Percentiles rank a stretch among this genome's conserved stretches.
phyloP scores from a whole-genome alignment of 2,888 invertebrate genomes.

The Erebia palarica region DNA sequence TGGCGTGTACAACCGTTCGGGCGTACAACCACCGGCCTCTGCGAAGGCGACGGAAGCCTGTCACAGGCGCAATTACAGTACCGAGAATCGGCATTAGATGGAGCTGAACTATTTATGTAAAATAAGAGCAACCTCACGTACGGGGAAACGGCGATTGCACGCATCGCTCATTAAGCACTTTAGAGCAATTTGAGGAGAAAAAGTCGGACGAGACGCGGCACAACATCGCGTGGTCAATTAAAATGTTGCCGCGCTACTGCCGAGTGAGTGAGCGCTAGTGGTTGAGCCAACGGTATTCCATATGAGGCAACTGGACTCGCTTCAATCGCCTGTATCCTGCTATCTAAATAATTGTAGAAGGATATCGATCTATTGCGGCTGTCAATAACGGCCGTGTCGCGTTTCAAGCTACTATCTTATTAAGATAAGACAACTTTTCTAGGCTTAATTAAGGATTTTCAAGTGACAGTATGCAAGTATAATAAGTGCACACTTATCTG shows the following conservation, averaged over 20 bases:
- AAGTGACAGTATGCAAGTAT: constrained; percentile 24
- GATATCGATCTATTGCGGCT: constrained; percentile 49
- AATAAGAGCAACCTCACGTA: constrained; percentile 78
- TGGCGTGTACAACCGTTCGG: constrained; percentile 50
- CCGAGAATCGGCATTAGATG: constrained; percentile 81
- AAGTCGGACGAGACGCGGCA: constrained; percentile 73
- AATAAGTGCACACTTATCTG: constrained; percentile 1
- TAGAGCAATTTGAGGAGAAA: constrained; percentile 81
- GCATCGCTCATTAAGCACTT: constrained; percentile 83
- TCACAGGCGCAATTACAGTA: constrained; percentile 80
- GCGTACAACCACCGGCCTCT: constrained; percentile 62
- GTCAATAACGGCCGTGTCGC: constrained; percentile 40
- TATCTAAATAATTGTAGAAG: constrained; percentile 57
- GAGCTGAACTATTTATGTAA: constrained; percentile 80
- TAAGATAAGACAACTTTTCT: constrained; percentile 32
- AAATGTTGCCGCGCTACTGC: constrained; percentile 73
- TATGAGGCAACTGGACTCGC: constrained; percentile 41
- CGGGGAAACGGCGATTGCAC: constrained; percentile 81
- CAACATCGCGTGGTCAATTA: constrained; percentile 82
- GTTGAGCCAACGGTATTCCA: constrained; percentile 47
- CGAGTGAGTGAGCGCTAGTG: constrained; percentile 40
- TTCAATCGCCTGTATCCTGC: constrained; percentile 71
- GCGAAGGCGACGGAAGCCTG: constrained; percentile 80
- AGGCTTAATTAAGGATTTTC: constrained; percentile 35
- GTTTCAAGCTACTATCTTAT: constrained; percentile 29